Base-by-base conservation (phyloP, 2,113 vertebrate species). In the Atractosteus spatula region DNA sequence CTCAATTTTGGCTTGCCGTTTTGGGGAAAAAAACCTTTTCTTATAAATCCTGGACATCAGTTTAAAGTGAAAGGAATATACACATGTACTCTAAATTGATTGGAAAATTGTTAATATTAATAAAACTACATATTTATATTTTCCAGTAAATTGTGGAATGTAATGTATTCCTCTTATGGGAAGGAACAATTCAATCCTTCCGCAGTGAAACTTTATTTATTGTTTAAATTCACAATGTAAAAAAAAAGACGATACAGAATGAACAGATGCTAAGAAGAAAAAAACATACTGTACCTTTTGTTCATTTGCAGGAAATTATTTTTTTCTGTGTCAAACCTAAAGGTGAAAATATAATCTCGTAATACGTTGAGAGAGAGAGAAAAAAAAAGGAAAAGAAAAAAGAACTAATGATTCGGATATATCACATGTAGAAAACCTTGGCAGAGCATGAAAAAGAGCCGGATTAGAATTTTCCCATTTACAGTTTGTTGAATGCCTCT, bases 391-490 rank as follows among this genome's bases (percentile, higher is more conserved):
- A 59, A 8, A 59, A 54, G 16, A 8, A 57, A 13, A 42, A 5
- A 47, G 42, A 66, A 44, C n/a, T 43, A 41, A 67, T 47, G 16
- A 55, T 59, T 67, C 11, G 55, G 71, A 73, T 59, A 66, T 17
- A 75, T 81, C 81, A 70, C 79, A 87, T 90, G 83, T 84, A 81
- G 76, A 78, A 83, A 86, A 44, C 83, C 80, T 80, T 84, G 77
- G 83, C 78, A 74, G 71, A 86, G 85, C 84, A 82, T 55, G 77
- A 66, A 68, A 86, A 86, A 88, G 90, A 86, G 82, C 87, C 90
- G 94, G 86, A 91, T 84, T 75, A 89, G 91, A 91, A 87, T 91
- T 91, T 78, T 80, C 78, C 85, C 88, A 85, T 92, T 93, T 91
- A 87, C 89, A 92, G 88, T 92, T 94, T 88, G 84, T 91, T 89